A percentile compares a stretch with the other conserved stretches of the same genome.
These are phyloP conservation scores for Bubo scandiacus DNA, from an alignment of 2,113 vertebrate genomes.

Conservation along the genomic window DNA sequence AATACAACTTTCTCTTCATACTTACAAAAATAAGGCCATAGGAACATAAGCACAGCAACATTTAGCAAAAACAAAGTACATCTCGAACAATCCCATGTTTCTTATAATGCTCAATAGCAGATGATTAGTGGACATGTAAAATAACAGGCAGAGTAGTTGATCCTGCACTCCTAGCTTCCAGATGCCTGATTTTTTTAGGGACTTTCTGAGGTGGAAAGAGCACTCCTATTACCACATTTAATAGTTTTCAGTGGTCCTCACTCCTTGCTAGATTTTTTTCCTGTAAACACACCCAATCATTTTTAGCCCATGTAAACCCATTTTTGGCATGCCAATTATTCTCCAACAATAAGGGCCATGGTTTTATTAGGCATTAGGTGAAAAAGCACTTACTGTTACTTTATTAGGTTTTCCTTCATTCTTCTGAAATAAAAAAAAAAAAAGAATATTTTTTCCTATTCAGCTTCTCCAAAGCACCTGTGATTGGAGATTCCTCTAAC, in stretches of 20 bases:
- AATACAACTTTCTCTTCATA: not conserved
- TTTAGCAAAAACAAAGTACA: not conserved
- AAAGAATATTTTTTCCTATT: not conserved
- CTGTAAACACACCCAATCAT: not conserved
- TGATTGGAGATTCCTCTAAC: not conserved
- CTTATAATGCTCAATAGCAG: not conserved
- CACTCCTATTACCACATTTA: not conserved
- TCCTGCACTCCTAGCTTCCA: not conserved
- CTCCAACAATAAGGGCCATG: not conserved
- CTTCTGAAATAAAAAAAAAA: not conserved
- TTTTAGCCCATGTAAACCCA: not conserved
- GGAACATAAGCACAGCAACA: not conserved
- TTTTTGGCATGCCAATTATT: not conserved
- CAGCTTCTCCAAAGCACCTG: not conserved
- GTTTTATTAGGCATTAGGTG: not conserved
- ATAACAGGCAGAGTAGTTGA: not conserved
- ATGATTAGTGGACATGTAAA: not conserved
- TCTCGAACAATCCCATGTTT: not conserved
- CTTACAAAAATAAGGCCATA: not conserved
- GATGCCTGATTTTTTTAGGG: not conserved
- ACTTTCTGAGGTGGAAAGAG: not conserved
- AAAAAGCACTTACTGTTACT: not conserved
- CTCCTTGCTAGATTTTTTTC: not conserved
- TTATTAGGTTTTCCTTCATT: not conserved
- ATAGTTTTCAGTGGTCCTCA: not conserved